Percentiles rank a stretch among this genome's conserved stretches.
Conservation (phyloP, 2,797 vertebrate genomes). For the Uromys caudimaculatus region DNA sequence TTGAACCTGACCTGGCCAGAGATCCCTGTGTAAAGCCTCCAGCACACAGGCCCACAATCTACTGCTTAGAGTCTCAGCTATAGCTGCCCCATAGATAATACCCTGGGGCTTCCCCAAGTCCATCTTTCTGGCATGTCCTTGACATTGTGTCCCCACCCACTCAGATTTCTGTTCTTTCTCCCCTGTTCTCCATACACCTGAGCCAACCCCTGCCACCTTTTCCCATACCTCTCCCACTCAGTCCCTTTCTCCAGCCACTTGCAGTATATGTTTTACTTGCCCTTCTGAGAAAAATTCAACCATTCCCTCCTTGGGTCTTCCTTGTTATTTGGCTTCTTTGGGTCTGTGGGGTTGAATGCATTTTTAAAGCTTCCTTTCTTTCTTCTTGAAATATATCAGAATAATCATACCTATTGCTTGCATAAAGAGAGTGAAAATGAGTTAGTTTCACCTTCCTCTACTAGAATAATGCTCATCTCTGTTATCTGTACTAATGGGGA, state of each 20-base stretch:
- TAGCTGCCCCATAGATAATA: not conserved
- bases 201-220: rapidly evolving
- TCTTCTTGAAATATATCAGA: not conserved
- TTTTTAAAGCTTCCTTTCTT: not conserved
- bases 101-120: rapidly evolving
- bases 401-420: not conserved
- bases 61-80: not conserved
- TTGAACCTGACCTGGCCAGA: too few species aligned
- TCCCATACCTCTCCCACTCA: not conserved
- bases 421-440: not conserved
- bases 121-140: not conserved
- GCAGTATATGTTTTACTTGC: not conserved
- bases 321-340: not conserved
- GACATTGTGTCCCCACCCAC: not conserved
- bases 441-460: not conserved
- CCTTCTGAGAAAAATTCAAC: not conserved
- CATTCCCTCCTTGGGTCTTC: not conserved
- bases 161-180: not conserved
- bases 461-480: not conserved
- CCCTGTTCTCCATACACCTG: not conserved
- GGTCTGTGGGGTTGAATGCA: not conserved
- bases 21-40: too few species aligned
- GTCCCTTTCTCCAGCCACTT: not conserved
- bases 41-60: too few species aligned
- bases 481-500: conserved; percentile 39